Evolutionary conservation across 2,113 vertebrate genomes (phyloP), one percentile per base, ranked within the genome.

Genomic region (Phoxinus phoxinus): DNA sequence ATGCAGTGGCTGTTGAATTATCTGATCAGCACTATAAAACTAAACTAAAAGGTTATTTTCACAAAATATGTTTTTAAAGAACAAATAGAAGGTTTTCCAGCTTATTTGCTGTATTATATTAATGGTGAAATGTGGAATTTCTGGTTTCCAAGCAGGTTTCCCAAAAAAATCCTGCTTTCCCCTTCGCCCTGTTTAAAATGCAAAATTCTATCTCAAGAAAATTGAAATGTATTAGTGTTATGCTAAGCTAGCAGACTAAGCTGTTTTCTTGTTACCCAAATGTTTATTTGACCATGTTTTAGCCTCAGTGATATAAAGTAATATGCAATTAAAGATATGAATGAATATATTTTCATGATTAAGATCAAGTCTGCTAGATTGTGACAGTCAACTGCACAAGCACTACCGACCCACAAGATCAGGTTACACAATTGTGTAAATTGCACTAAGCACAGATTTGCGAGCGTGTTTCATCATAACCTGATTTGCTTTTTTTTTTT

Each of bases 1-100:
- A 46, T 44, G n/a, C 73, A 69, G 65, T 35, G 65, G 44, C 44
- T 48, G 41, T 46, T 48, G n/a, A 74, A 27, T 74, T 74, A 48
- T 37, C 19, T 44, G 69, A 72, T 21, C 35, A 12, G 23, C 1
- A 4, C 46, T 48, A 15, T 15, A 15, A 56, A 23, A 56, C 19
- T 56, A 46, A 6, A 46, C 6, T 74, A 46, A 46, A 44, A 11
- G 2, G 4, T 2, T 73, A n/a, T 41, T 44, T 41, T 19, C n/a
- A 75, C n/a, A 76, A 76, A 53, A 32, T 5, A 27, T 53, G 3
- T 51, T 51, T 32, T 53, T 71, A 12, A 71, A 41, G 4, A 71
- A 71, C 67, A 41, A 71, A n/a, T n/a, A 71, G 35, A 71, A 71
- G 32, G 27, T 2, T 32, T 32, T 61, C 6, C 63, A 9, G 63